Conservation (phyloP, 2,113 vertebrate species). For the Naja naja region DNA sequence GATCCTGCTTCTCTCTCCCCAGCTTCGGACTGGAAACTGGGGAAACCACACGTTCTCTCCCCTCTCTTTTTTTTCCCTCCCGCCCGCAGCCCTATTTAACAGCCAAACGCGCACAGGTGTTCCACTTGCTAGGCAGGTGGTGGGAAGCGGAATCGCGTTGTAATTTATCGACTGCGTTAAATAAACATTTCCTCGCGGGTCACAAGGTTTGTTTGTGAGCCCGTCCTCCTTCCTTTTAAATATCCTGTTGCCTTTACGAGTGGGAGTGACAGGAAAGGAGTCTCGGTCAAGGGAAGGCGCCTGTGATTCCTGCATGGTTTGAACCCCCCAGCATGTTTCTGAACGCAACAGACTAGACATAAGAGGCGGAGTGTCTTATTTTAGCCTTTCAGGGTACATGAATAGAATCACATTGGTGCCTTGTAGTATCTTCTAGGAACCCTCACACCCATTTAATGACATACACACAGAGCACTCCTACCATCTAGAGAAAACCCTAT, state of each 20-base stretch:
- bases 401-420: not conserved
- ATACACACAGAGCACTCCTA: not conserved
- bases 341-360: not conserved
- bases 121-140: not conserved
- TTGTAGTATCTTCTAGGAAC: not conserved
- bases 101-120: not conserved
- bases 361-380: no score
- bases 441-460: not conserved
- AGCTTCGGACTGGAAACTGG: not conserved
- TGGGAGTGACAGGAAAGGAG: not conserved
- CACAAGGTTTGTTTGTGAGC: not conserved
- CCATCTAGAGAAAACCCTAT: not conserved
- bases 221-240: not conserved
- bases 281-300: not conserved
- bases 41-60: no score
- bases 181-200: not conserved
- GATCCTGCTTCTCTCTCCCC: not conserved
- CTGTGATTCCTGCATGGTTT: not conserved
- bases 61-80: no score
- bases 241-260: not conserved
- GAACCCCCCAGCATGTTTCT: not conserved
- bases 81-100: not conserved
- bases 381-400: no score
- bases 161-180: not conserved
- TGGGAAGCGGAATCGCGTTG: not conserved